Conservation (phyloP, 2,113 vertebrate genomes). For the Macrotis lagotis region DNA sequence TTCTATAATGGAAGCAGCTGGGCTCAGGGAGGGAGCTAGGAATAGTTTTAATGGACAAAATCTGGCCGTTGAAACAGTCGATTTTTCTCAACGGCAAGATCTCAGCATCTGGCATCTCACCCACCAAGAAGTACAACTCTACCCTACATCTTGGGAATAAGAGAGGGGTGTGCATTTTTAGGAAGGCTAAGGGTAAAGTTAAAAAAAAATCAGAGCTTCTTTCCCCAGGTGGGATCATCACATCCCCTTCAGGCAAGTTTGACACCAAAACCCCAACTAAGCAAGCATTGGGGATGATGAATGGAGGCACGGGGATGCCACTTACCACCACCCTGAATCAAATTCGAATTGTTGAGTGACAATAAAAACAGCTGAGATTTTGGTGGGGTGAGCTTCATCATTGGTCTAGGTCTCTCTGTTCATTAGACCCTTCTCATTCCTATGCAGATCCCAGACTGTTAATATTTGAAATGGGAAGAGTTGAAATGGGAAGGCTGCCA, state of each 20-base stretch:
- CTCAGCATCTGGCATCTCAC: constrained; percentile 70
- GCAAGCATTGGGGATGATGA: constrained; percentile 35
- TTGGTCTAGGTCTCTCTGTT: constrained; percentile 18
- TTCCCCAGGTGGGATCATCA: not conserved
- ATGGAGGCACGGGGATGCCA: constrained; percentile 8
- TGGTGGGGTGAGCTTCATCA: constrained; percentile 51
- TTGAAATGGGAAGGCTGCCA: constrained; percentile 66
- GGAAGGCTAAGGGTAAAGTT: not conserved
- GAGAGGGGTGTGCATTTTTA: not conserved
- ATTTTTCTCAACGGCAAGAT: constrained; percentile 59
- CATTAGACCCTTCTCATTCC: constrained; percentile 49
- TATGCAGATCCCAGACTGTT: constrained; percentile 64
- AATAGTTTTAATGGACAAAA: constrained; percentile 77
- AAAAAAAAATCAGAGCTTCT: not conserved
- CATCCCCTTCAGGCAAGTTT: not conserved
- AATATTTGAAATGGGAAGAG: constrained; percentile 55
- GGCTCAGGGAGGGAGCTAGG: constrained; percentile 64
- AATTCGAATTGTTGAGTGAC: constrained; percentile 32
- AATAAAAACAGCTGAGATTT: constrained; percentile 59
- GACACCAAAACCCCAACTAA: constrained; percentile 7
- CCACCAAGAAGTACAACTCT: not conserved
- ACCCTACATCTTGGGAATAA: not conserved
- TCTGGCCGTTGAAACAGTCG: constrained; percentile 70
- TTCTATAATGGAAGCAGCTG: constrained; percentile 70
- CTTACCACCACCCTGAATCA: constrained; percentile 18